Evolutionary conservation across 2,888 invertebrate species (phyloP).

Genomic region (Limnephilus auricula): DNA sequence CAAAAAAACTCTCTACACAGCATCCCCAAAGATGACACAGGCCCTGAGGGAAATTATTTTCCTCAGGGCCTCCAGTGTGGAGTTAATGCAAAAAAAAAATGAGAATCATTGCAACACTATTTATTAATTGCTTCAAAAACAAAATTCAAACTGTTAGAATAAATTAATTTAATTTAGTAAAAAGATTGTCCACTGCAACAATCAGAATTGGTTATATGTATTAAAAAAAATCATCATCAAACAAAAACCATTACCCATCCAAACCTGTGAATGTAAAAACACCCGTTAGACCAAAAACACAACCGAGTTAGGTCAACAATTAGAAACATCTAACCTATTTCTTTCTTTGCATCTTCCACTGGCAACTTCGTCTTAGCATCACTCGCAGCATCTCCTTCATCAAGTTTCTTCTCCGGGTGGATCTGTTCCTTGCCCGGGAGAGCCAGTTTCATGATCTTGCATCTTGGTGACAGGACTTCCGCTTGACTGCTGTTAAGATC

Average conservation of each 20-base stretch:
- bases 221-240: neutral
- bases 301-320: constrained; percentile 9
- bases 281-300: neutral
- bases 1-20: too few species aligned
- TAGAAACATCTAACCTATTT: constrained; percentile 58
- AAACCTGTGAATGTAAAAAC: neutral
- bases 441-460: constrained; percentile 57
- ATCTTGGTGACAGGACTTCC: constrained; percentile 56
- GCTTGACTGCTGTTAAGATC: constrained; percentile 39
- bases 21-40: too few species aligned
- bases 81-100: neutral
- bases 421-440: neutral
- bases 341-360: constrained; percentile 43
- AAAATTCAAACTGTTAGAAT: neutral
- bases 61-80: neutral
- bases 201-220: neutral
- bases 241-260: neutral
- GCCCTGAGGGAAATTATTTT: too few species aligned
- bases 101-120: neutral
- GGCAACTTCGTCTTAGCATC: neutral
- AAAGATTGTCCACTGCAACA: neutral
- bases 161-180: neutral
- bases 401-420: neutral
- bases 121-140: neutral
- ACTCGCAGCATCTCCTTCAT: too few species aligned